These are phyloP conservation scores for Miniopterus natalensis DNA, from an alignment of 2,113 vertebrate genomes.

Conservation along the genomic window DNA sequence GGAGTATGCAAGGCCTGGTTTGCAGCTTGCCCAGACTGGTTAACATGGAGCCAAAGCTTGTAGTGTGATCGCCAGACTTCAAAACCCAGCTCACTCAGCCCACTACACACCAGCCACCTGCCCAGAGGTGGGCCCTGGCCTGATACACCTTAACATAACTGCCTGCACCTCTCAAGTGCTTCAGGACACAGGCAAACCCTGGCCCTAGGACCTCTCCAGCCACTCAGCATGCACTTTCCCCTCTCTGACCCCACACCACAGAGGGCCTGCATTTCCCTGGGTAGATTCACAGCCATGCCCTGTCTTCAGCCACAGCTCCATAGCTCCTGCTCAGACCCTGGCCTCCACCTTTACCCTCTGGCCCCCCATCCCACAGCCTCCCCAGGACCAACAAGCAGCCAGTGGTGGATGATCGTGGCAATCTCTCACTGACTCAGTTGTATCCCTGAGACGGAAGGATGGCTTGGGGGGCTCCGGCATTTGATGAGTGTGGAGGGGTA, in stretches of 20 bases:
- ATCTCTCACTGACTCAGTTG: neutral
- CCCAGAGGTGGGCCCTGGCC: neutral
- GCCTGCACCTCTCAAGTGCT: neutral
- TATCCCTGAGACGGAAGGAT: neutral
- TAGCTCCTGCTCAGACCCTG: neutral
- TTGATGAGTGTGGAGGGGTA: neutral
- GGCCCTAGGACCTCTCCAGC: neutral
- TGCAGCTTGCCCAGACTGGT: neutral
- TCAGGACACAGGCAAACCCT: neutral
- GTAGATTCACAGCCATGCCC: neutral
- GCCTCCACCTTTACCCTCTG: neutral
- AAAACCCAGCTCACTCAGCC: neutral
- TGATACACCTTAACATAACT: rapidly evolving
- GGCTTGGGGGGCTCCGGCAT: rapidly evolving
- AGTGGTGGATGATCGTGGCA: neutral
- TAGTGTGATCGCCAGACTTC: neutral
- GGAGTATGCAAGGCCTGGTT: neutral
- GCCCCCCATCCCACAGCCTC: neutral
- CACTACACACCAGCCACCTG: neutral
- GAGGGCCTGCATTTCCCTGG: neutral
- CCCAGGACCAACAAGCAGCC: neutral
- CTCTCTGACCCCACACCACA: neutral
- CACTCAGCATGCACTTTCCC: neutral
- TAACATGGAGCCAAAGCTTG: neutral
- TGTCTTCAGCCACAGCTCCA: neutral